These are phyloP conservation scores for Xenops minutus DNA, from an alignment of 2,797 vertebrate species.

Conservation along the genomic window DNA sequence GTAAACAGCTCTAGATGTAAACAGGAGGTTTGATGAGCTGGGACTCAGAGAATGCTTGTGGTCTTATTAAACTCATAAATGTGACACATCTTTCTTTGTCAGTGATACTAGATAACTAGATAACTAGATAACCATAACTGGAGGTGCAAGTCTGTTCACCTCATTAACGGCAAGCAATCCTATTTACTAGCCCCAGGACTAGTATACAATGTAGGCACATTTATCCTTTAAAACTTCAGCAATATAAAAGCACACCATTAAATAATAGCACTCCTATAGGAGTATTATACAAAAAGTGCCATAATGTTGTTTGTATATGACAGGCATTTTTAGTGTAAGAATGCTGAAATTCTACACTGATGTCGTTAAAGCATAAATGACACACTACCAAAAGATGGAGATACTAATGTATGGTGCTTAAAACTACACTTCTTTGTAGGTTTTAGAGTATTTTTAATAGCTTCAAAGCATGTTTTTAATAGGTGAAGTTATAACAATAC, in stretches of 20 bases:
- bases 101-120: background rate
- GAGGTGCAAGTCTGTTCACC: background rate
- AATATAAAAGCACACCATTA: conserved; percentile 58
- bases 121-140: background rate
- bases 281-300: conserved; percentile 68
- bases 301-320: conserved; percentile 72
- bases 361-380: conserved; percentile 68
- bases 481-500: conserved; percentile 70
- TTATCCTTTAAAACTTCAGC: conserved; percentile 67
- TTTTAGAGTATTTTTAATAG: conserved; percentile 71
- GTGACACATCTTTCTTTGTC: background rate
- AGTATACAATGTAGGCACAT: conserved; percentile 18
- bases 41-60: background rate
- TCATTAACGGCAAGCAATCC: background rate
- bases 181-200: background rate
- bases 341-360: conserved; percentile 72
- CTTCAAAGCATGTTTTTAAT: conserved; percentile 64
- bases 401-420: conserved; percentile 58
- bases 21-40: background rate
- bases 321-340: conserved; percentile 71
- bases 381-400: conserved; percentile 49
- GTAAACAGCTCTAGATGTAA: background rate
- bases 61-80: background rate
- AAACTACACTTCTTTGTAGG: conserved; percentile 63
- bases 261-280: conserved; percentile 65